These are phyloP conservation scores for Coptodon rendalli DNA, from an alignment of 2,113 vertebrate species.

Conservation along the genomic window DNA sequence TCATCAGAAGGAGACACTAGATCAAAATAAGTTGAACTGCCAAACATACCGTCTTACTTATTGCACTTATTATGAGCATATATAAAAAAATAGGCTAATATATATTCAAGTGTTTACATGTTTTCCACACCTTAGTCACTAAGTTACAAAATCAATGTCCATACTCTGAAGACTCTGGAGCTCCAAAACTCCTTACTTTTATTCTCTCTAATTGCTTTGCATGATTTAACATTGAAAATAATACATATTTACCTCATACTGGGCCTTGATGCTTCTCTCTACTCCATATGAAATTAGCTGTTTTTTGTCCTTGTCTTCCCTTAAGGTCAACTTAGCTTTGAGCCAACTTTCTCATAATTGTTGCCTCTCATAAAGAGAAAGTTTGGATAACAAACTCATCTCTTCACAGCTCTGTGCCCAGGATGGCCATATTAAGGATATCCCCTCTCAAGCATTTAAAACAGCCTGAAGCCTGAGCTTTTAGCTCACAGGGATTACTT, in stretches of 20 bases:
- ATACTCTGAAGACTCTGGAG: not conserved
- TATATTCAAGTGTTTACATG: not conserved
- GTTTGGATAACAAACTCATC: not conserved
- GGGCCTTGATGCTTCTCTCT: not conserved
- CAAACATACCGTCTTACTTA: not conserved
- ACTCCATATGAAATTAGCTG: not conserved
- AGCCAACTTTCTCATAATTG: not conserved
- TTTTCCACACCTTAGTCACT: not conserved
- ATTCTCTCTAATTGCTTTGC: not conserved
- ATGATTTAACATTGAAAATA: not conserved
- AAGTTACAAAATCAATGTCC: not conserved
- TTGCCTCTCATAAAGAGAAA: not conserved
- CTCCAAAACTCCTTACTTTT: fast-evolving
- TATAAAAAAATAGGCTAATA: not conserved
- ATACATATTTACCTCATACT: not conserved
- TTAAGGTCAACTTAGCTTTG: not conserved
- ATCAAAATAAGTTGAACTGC: not conserved
- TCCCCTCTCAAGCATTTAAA: not conserved
- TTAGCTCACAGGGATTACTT: not conserved
- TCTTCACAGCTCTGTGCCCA: not conserved
- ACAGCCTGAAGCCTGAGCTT: not conserved
- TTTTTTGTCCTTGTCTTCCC: not conserved
- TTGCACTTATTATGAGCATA: not conserved
- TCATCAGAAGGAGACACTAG: not conserved
- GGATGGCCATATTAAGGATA: not conserved